These are phyloP conservation scores for Pelecanus crispus DNA, from an alignment of 2,113 vertebrate species.

Conservation along the genomic window DNA sequence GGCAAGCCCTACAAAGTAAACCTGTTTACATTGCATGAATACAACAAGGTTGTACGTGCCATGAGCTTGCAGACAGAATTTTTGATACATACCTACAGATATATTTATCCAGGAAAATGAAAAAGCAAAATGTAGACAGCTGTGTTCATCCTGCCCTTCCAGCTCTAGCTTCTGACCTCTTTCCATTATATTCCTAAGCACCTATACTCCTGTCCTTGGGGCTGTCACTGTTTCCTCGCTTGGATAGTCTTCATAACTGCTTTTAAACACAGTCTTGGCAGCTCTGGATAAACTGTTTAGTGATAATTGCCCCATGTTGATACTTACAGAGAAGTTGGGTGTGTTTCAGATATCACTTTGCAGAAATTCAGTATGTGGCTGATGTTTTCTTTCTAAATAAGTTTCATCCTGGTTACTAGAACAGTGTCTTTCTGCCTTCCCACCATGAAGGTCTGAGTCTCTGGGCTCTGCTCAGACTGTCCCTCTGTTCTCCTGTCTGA, in stretches of 20 bases:
- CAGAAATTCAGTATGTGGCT: background rate
- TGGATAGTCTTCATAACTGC: background rate
- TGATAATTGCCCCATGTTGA: background rate
- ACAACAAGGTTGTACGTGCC: accelerated
- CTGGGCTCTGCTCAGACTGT: background rate
- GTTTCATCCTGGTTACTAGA: background rate
- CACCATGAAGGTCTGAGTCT: background rate
- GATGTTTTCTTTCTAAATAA: background rate
- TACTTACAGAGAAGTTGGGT: background rate
- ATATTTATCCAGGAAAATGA: background rate
- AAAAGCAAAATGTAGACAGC: background rate
- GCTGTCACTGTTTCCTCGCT: background rate
- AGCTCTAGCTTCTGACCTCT: background rate
- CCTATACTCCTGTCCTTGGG: background rate
- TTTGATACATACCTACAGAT: background rate
- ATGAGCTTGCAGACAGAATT: background rate
- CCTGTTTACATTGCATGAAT: background rate
- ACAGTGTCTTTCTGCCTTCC: background rate
- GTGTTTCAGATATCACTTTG: background rate
- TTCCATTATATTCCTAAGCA: background rate
- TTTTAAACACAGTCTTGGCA: background rate
- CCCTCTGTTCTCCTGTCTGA: background rate
- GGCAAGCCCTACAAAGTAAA: background rate
- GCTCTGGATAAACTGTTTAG: background rate
- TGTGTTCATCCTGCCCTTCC: background rate